A percentile compares a stretch with the other conserved stretches of the same genome.
Conservation (phyloP, 2,113 vertebrate genomes). For the Calidris pygmaea region DNA sequence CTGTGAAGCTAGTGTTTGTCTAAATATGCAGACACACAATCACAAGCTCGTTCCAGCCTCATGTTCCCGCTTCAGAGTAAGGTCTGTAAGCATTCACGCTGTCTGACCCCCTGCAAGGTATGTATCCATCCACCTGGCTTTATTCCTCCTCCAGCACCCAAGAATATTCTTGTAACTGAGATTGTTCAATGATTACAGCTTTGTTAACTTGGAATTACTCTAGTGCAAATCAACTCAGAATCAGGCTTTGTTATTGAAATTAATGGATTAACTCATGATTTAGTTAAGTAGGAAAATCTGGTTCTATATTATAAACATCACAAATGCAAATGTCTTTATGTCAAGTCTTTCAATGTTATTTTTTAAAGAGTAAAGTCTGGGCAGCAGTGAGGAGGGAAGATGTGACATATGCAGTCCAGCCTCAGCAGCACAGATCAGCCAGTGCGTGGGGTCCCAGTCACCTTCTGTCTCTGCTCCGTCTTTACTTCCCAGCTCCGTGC, state of each 20-base stretch:
- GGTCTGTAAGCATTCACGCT: background rate
- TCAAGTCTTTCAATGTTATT: background rate
- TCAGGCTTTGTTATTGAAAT: background rate
- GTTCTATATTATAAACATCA: background rate
- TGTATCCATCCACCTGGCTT: background rate
- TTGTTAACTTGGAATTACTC: background rate
- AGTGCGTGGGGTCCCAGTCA: accelerated
- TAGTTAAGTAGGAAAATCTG: background rate
- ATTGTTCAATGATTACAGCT: background rate
- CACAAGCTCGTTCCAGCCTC: background rate
- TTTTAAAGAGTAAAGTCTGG: background rate
- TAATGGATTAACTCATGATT: background rate
- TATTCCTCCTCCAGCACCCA: background rate
- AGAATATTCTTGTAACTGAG: background rate
- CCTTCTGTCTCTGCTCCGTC: background rate
- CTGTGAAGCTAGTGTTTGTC: background rate
- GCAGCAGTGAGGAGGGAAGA: background rate
- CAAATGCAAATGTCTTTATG: background rate
- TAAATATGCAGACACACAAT: background rate
- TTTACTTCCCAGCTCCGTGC: background rate
- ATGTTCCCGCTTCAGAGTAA: background rate
- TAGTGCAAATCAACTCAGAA: background rate
- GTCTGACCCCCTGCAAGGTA: background rate
- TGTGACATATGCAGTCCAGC: background rate
- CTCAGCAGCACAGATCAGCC: background rate